phyloP scores from a whole-genome alignment of 1,140 invertebrate species.

The Grapholita molesta region DNA sequence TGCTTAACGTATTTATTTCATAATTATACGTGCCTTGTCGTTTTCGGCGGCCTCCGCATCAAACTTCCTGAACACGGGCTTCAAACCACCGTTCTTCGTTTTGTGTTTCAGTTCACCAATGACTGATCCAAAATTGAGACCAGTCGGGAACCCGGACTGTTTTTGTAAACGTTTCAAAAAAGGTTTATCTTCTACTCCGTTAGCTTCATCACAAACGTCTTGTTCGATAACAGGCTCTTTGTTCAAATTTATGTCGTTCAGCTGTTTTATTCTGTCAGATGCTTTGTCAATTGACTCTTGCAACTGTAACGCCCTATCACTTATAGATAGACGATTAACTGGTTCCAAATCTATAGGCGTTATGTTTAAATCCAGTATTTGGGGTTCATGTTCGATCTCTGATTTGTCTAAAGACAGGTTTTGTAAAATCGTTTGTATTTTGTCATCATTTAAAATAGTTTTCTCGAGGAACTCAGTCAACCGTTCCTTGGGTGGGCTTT shows the following conservation, averaged over 20 bases:
- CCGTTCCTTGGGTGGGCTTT: slow-evolving; percentile 69
- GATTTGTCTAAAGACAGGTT: slow-evolving; percentile 62
- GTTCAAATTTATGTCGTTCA: slow-evolving; percentile 25
- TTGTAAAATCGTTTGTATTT: slow-evolving; percentile 67
- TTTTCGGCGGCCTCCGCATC: slow-evolving; percentile 42
- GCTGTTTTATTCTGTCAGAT: slow-evolving; percentile 35
- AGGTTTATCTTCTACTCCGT: slow-evolving; percentile 32
- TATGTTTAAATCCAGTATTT: slow-evolving; percentile 19
- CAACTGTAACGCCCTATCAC: slow-evolving; percentile 31
- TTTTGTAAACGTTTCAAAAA: slow-evolving; percentile 55
- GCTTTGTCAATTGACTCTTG: slow-evolving; percentile 41
- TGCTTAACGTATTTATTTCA: neutral
- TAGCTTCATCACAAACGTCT: slow-evolving; percentile 18
- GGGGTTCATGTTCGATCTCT: slow-evolving; percentile 26
- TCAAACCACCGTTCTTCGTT: slow-evolving; percentile 58
- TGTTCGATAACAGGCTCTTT: slow-evolving; percentile 16
- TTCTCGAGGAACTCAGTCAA: slow-evolving; percentile 67
- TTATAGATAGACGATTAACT: slow-evolving; percentile 23
- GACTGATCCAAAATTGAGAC: slow-evolving; percentile 68
- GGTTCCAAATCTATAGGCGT: slow-evolving; percentile 18
- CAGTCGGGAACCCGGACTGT: slow-evolving; percentile 51
- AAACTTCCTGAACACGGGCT: slow-evolving; percentile 71
- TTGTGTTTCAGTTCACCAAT: slow-evolving; percentile 70
- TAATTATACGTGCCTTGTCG: slow-evolving; percentile 38
- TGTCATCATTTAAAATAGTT: slow-evolving; percentile 68